A percentile compares a stretch with the other conserved stretches of the same genome.
Evolutionary conservation across 2,888 invertebrate species (phyloP).

Genomic region (Drosophila mettleri): DNA sequence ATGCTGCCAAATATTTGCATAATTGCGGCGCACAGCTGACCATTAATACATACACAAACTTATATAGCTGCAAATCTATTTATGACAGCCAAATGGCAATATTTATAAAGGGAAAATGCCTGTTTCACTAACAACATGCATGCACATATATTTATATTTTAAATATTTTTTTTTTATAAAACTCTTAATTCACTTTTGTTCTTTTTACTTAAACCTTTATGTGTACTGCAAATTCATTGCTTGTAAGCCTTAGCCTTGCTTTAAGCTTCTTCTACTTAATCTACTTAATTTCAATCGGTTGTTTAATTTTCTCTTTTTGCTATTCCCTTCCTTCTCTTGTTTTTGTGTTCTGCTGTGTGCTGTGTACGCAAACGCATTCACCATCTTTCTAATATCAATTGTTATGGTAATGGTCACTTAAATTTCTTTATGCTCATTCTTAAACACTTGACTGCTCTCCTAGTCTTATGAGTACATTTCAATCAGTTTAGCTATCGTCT

Average conservation of each 20-base stretch:
- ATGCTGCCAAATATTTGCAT: slow-evolving; percentile 19
- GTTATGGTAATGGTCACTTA: too few relatives aligned
- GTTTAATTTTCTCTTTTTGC: too few relatives aligned
- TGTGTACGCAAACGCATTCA: too few relatives aligned
- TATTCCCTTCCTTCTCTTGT: too few relatives aligned
- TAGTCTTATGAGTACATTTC: too few relatives aligned
- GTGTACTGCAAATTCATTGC: neutral
- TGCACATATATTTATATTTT: neutral
- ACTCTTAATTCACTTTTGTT: neutral
- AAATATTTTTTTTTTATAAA: neutral
- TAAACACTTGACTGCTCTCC: too few relatives aligned
- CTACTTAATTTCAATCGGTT: too few relatives aligned
- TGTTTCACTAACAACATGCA: neutral
- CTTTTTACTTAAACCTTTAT: slow-evolving; percentile 1
- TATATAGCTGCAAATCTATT: slow-evolving; percentile 7
- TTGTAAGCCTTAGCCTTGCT: neutral
- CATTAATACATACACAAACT: neutral
- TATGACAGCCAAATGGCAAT: slow-evolving; percentile 14
- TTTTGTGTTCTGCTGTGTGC: too few relatives aligned
- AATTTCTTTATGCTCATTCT: too few relatives aligned
- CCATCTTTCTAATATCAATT: too few relatives aligned
- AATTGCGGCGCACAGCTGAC: neutral
- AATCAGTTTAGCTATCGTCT: too few relatives aligned
- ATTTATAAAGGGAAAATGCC: neutral
- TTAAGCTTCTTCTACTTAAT: neutral